Base-by-base conservation (phyloP, 2,888 invertebrate species). In the Dryocosmus kuriphilus region DNA sequence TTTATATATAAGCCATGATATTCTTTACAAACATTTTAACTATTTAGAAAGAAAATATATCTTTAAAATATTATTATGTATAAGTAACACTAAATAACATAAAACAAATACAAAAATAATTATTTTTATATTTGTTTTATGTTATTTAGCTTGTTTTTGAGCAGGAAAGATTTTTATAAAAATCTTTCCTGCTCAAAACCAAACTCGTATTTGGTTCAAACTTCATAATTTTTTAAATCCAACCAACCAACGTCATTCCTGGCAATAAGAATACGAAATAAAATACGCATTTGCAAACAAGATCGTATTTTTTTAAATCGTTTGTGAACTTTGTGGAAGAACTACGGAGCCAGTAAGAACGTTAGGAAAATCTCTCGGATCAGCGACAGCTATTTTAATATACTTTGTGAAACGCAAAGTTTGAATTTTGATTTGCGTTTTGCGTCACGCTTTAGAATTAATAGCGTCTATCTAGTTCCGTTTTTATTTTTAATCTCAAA, bases 361-460 rank as follows among this genome's bases (percentile, higher is more conserved):
- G 24, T n/a, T 30, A 71, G 71, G 27, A 30, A 41, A 67, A 67
- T 41, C 27, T 67, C 46, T 41, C 24, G 41, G 27, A 67, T 51
- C 71, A 71, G 71, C 51, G 24, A 71, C 46, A 71, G 71, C 30
- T 71, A 71, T 71, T 71, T 71, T 71, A 51, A 71, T 71, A 71
- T 30, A 71, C 71, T 71, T 71, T 51, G 46, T 71, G 30, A 30
- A 71, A 51, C 35, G 19, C 51, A 30, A 46, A 46, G n/a, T 71
- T 71, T 71, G 51, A 46, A 46, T 14, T 71, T 71, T 71, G 51
- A 71, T 71, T 71, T 71, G 71, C 71, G 71, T 71, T 71, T 71
- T 71, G 71, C 71, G 71, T 71, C 71, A 71, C 71, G 30, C 71
- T 71, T 71, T 71, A 46, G 71, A 51, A 71, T 71, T 71, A 71